Evolutionary conservation across 2,888 invertebrate genomes (phyloP), one percentile per base, ranked within the genome.

Genomic region (Eucriotettix oculatus): DNA sequence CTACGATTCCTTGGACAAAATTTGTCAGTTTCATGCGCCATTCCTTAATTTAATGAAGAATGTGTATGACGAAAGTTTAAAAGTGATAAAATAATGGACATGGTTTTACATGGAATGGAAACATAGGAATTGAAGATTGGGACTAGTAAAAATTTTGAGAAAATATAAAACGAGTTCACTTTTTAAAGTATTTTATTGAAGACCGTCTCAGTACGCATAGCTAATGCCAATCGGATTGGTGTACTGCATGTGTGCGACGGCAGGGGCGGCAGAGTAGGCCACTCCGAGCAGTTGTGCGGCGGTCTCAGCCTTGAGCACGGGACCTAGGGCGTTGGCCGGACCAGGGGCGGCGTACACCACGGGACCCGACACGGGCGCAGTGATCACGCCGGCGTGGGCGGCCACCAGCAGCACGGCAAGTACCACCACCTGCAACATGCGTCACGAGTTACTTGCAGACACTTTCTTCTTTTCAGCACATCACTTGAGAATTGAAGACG

Each of bases 251-350:
- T 81, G 80, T 16, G 69, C 67, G 58, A 66, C 68, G 58, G 63
- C 67, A 56, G 67, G 67, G 56, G 66, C 65, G 16, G 68, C 68
- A 58, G 66, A 65, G 66, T 68, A 68, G 54, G 66, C 66, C 56
- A 67, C 67, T 80, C 78, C 61, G 56, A 58, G 65, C 60, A 60
- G 62, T 52, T 16, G 16, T 10, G 54, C 54, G 58, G n/a, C 29
- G 54, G 44, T 58, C 54, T 61, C 60, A 53, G 64, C 65, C 56
- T 62, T 62, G 60, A 61, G 61, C 54, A 60, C 59, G 9, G 81
- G 79, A 12, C 81, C 79, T 43, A 80, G 78, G 12, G 80, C 79
- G 66, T 80, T 81, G 0, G 79, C 78, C 14, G 80, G 78, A 52
- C 59, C 63, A 54, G 63, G 62, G 16, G 61, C 61, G 54, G 62